These are phyloP conservation scores for Cybosia mesomella DNA, from an alignment of 2,888 invertebrate species.

Conservation along the genomic window DNA sequence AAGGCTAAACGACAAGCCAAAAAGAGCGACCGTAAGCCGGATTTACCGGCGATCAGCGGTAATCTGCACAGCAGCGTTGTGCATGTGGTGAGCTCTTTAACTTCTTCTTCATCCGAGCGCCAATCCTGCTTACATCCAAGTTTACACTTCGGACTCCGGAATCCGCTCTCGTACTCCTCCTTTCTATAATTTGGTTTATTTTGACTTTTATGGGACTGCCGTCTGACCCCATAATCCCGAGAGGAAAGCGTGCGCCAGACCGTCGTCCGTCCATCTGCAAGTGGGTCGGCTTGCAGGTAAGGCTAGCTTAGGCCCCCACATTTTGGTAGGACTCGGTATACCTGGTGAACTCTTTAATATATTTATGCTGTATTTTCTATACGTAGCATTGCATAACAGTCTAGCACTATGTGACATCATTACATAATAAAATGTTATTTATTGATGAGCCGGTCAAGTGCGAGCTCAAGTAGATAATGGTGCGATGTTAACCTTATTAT, in stretches of 20 bases:
- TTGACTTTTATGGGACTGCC: neutral
- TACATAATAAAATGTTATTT: conserved; percentile 18
- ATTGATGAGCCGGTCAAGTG: conserved; percentile 17
- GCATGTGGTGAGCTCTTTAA: conserved; percentile 85
- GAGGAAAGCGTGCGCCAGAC: neutral
- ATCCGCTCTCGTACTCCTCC: neutral
- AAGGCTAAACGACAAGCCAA: conserved; percentile 96
- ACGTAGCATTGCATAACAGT: conserved; percentile 2
- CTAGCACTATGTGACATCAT: conserved; percentile 17
- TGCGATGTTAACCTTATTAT: conserved; percentile 9
- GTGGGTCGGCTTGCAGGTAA: neutral
- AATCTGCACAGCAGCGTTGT: conserved; percentile 90
- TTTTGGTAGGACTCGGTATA: neutral
- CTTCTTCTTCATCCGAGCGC: neutral
- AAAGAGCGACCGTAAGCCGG: conserved; percentile 89
- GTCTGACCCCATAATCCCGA: neutral
- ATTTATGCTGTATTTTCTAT: neutral
- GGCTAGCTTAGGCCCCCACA: neutral
- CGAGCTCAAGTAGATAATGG: conserved; percentile 9
- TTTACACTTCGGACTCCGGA: neutral
- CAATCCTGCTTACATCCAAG: neutral
- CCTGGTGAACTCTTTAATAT: neutral
- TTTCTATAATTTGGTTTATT: neutral
- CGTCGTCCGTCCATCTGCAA: neutral
- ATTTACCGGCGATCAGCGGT: conserved; percentile 80